Conservation (phyloP, 1,140 invertebrate species). For the Bombus breviceps region DNA sequence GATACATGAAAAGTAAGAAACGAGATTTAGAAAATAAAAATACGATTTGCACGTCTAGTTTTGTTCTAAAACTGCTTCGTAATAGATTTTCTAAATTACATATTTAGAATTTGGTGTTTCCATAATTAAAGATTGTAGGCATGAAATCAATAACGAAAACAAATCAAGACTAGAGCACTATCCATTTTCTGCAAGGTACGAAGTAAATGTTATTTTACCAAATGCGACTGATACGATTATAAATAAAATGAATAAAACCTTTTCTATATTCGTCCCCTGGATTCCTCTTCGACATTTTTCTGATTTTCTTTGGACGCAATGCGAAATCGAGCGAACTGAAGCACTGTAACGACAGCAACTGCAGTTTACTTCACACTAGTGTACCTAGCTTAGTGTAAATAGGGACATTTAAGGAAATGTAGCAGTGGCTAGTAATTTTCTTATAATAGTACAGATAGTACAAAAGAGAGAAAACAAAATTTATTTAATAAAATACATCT, state of each 20-base stretch:
- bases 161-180: slow-evolving; percentile 17
- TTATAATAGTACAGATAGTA: not conserved
- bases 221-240: slow-evolving; percentile 54
- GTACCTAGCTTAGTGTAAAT: not conserved
- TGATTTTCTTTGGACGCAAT: slow-evolving; percentile 51
- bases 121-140: slow-evolving; percentile 18
- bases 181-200: slow-evolving; percentile 10
- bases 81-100: not conserved
- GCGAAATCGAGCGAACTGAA: slow-evolving; percentile 41
- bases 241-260: slow-evolving; percentile 79
- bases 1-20: slow-evolving; percentile 35
- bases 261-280: slow-evolving; percentile 77
- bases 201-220: slow-evolving; percentile 41
- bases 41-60: not conserved
- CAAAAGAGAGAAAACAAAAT: not conserved
- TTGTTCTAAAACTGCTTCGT: not conserved
- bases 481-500: not conserved
- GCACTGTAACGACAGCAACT: slow-evolving; percentile 59
- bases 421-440: not conserved
- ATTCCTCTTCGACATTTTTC: slow-evolving; percentile 75
- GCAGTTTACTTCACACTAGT: slow-evolving; percentile 39
- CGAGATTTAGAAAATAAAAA: slow-evolving; percentile 17
- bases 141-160: slow-evolving; percentile 46
- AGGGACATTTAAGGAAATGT: slow-evolving; percentile 16
- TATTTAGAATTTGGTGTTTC: slow-evolving; percentile 23